phyloP scores from a whole-genome alignment of 2,888 invertebrate genomes.

The Caradrina kadenii region DNA sequence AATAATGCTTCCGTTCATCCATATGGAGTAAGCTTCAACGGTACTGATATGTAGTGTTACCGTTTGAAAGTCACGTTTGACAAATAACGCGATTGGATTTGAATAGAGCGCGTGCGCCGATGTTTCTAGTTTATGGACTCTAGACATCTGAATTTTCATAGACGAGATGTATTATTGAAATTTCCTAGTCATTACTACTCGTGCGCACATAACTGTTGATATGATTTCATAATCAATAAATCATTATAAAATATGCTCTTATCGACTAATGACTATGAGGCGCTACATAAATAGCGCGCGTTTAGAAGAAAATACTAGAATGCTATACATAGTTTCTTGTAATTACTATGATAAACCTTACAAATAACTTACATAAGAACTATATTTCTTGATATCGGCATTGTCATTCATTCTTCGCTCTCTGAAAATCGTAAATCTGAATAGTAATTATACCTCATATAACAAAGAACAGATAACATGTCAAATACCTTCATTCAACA shows the following conservation, averaged over 20 bases:
- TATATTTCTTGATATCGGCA: background rate
- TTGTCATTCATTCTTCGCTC: background rate
- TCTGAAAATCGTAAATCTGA: background rate
- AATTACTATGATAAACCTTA: constrained; percentile 1
- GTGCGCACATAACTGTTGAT: constrained; percentile 13
- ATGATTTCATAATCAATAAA: constrained; percentile 12
- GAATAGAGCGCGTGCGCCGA: constrained; percentile 6
- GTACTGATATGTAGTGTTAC: constrained; percentile 36
- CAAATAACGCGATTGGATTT: constrained; percentile 42
- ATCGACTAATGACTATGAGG: constrained; percentile 28
- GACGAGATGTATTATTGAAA: background rate
- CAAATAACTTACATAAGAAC: background rate
- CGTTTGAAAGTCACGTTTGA: constrained; percentile 41
- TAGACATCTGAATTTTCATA: constrained; percentile 20
- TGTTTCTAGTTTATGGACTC: constrained; percentile 20
- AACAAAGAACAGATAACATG: background rate
- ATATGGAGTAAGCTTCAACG: constrained; percentile 42
- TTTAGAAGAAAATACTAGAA: constrained; percentile 20
- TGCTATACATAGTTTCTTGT: background rate
- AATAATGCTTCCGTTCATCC: constrained; percentile 41
- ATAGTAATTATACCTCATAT: background rate
- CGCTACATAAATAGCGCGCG: background rate
- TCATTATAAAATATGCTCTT: constrained; percentile 8
- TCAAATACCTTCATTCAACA: constrained; percentile 15
- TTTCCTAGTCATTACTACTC: background rate